phyloP scores from a whole-genome alignment of 2,113 vertebrate species.

The Cephalopterus ornatus region DNA sequence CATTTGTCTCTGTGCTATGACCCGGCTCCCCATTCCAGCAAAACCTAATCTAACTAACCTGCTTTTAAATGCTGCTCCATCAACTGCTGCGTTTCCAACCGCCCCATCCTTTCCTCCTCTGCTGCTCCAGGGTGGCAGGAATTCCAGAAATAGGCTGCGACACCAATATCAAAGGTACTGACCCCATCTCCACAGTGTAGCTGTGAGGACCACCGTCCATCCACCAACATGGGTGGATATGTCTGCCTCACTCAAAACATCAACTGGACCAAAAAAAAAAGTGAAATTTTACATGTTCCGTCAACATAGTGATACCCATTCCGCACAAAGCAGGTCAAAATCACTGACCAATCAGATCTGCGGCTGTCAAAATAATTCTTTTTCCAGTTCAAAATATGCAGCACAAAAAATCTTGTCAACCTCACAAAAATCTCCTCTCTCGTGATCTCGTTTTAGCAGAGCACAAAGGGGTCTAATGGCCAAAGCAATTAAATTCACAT shows the following conservation, averaged over 20 bases:
- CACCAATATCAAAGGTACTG: fast-evolving
- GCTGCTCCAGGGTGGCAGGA: not conserved
- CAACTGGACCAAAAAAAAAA: not conserved
- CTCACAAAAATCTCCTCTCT: not conserved
- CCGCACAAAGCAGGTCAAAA: not conserved
- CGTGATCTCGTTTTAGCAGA: not conserved
- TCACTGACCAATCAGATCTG: fast-evolving
- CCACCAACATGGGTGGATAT: too few species aligned
- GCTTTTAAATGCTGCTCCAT: fast-evolving
- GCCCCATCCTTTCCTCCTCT: not conserved
- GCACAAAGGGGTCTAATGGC: not conserved
- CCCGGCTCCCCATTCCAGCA: not conserved
- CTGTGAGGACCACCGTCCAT: not conserved
- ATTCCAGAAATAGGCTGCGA: not conserved
- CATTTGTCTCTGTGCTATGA: not conserved
- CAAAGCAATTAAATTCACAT: not conserved
- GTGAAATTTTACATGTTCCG: fast-evolving
- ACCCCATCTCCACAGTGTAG: not conserved
- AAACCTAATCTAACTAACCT: not conserved
- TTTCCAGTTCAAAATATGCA: not conserved
- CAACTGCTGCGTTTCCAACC: fast-evolving
- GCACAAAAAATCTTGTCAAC: not conserved
- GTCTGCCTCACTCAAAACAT: not conserved
- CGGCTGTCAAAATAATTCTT: not conserved
- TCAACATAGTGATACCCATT: fast-evolving